Evolutionary conservation across 2,797 vertebrate genomes (phyloP), one percentile per base, ranked within the genome.

Genomic region (Gallirallus australis): DNA sequence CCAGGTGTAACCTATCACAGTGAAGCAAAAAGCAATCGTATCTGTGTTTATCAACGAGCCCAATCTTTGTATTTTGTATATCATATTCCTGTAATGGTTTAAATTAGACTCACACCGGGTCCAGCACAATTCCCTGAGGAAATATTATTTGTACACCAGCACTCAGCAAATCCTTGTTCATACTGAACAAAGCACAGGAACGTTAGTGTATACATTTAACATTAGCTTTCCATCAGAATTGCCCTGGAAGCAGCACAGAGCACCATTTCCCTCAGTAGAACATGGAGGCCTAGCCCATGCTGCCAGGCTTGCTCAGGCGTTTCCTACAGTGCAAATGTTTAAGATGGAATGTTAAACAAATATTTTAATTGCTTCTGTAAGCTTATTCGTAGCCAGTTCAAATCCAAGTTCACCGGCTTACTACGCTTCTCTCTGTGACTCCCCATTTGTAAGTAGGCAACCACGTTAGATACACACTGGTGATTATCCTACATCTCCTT

Each of bases 331-430:
- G n/a, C 30, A 73, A 79, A 76, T 11, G 24, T 86, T 95, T 86
- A 72, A 88, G 70, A 14, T 15, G 50, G 23, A 81, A 75, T 35
- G 50, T 69, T 71, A 88, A 87, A 83, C 35, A 66, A 75, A 83
- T 83, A 72, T 61, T 95, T 81, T 79, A 86, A 63, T 91, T 73
- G n/a, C 35, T 86, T 76, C 77, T 84, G 7, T 75, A 69, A 82
- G 47, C 42, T 76, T 83, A 39, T 79, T 65, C 40, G 10, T 23
- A 82, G 30, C 33, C 47, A 40, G 39, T 84, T 90, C 66, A 81
- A 82, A 69, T 68, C 48, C 33, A 50, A 52, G 59, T 72, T 93
- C 69, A 54, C 27, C 31, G 30, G 5, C 28, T 89, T 78, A 25
- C 60, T 50, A 5, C 3, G 12, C 21, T 45, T 45, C 42, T 66